Evolutionary conservation across 2,797 vertebrate species (phyloP).

Genomic region (Allobates femoralis): DNA sequence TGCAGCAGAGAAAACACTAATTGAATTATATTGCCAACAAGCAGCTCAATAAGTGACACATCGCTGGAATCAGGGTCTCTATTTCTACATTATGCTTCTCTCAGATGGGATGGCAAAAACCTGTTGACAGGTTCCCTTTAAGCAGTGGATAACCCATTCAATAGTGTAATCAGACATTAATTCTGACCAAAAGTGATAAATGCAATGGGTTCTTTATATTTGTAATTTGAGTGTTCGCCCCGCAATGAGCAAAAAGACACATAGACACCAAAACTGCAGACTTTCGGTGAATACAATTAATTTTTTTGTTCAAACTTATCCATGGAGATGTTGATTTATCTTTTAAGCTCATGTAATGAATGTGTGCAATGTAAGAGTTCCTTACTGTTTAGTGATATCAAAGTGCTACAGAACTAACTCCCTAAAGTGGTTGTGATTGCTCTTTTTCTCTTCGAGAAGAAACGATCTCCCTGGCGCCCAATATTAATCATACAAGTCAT

Average conservation of each 20-base stretch:
- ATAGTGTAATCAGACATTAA: too few species aligned
- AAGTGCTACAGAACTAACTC: background rate
- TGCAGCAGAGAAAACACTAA: too few species aligned
- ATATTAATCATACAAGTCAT: background rate
- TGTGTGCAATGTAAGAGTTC: background rate
- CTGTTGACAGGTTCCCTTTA: too few species aligned
- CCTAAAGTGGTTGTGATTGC: background rate
- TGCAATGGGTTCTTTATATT: too few species aligned
- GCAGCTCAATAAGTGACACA: too few species aligned
- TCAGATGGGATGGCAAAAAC: too few species aligned
- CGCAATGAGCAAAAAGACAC: background rate
- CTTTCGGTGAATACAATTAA: background rate
- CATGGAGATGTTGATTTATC: background rate
- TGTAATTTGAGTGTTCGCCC: too few species aligned
- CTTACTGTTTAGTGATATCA: background rate
- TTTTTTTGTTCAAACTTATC: background rate
- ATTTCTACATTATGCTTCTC: too few species aligned
- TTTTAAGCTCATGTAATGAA: background rate
- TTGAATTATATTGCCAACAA: too few species aligned
- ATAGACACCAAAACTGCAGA: background rate
- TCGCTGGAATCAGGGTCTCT: too few species aligned
- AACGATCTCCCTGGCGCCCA: background rate
- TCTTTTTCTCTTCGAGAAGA: background rate
- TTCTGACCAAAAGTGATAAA: too few species aligned
- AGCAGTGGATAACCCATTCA: too few species aligned